A percentile compares a stretch with the other conserved stretches of the same genome.
phyloP scores from a whole-genome alignment of 2,888 invertebrate genomes.

The Malthinus seriepunctatus region DNA sequence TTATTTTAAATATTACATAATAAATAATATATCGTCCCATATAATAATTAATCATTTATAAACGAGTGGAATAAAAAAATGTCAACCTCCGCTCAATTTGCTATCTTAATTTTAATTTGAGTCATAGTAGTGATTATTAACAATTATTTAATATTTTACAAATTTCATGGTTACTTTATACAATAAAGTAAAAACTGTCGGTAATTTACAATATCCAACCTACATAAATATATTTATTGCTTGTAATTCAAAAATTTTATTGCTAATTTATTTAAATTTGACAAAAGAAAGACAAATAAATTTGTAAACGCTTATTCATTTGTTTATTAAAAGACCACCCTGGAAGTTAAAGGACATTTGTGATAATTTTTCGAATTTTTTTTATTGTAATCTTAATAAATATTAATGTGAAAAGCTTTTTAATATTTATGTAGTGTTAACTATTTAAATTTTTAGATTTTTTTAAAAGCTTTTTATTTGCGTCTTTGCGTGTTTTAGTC shows the following conservation, averaged over 20 bases:
- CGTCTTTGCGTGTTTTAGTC: slow-evolving; percentile 7
- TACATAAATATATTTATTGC: slow-evolving; percentile 11
- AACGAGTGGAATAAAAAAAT: slow-evolving; percentile 24
- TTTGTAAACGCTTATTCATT: not conserved
- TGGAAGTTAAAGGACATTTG: too few relatives aligned
- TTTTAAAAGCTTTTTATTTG: not conserved
- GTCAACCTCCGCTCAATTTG: slow-evolving; percentile 33
- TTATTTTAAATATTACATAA: too few relatives aligned
- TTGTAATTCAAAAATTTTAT: slow-evolving; percentile 7
- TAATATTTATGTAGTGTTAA: too few relatives aligned
- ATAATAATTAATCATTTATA: slow-evolving; percentile 13
- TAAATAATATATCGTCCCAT: too few relatives aligned
- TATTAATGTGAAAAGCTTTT: too few relatives aligned
- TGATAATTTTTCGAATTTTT: too few relatives aligned
- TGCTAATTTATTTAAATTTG: slow-evolving; percentile 1
- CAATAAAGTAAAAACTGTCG: slow-evolving; percentile 8
- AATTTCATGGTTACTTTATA: slow-evolving; percentile 33
- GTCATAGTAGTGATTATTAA: slow-evolving; percentile 26
- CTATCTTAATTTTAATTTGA: slow-evolving; percentile 31
- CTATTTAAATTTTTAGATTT: not conserved
- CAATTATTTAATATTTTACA: slow-evolving; percentile 31
- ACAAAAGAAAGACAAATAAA: too few relatives aligned
- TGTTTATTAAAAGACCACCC: not conserved
- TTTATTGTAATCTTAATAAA: too few relatives aligned
- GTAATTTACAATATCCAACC: slow-evolving; percentile 22